A percentile compares a stretch with the other conserved stretches of the same genome.
phyloP scores from a whole-genome alignment of 2,888 invertebrate genomes.

The Diarsia dahlii region DNA sequence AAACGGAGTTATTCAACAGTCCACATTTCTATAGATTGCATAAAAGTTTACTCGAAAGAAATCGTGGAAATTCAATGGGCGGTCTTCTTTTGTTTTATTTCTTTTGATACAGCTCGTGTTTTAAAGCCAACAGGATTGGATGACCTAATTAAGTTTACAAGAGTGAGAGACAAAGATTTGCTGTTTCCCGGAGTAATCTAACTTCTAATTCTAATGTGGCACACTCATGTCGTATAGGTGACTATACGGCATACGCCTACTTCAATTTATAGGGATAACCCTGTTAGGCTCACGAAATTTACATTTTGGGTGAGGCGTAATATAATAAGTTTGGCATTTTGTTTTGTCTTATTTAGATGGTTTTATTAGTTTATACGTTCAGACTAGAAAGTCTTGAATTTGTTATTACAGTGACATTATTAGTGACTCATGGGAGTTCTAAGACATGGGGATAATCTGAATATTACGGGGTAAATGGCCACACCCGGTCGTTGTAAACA shows the following conservation, averaged over 20 bases:
- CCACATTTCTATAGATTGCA: constrained; percentile 42
- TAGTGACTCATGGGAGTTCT: not conserved
- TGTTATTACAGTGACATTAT: not conserved
- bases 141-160: constrained; percentile 51
- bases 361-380: constrained; percentile 4
- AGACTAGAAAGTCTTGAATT: not conserved
- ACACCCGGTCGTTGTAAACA: no score
- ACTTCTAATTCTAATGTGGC: constrained; percentile 33
- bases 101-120: constrained; percentile 32
- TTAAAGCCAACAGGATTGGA: constrained; percentile 42
- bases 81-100: constrained; percentile 37
- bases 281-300: constrained; percentile 35
- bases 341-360: constrained; percentile 6
- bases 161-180: constrained; percentile 47
- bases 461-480: no score
- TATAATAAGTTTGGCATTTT: constrained; percentile 24
- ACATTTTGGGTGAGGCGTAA: constrained; percentile 26
- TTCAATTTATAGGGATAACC: constrained; percentile 30
- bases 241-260: constrained; percentile 19
- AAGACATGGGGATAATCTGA: not conserved
- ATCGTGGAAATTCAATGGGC: constrained; percentile 35
- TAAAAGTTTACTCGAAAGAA: constrained; percentile 28
- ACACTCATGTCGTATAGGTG: constrained; percentile 14
- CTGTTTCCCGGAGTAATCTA: constrained; percentile 29
- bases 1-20: not conserved